Conservation (phyloP, 2,888 invertebrate species). For the Epirrita christyi region DNA sequence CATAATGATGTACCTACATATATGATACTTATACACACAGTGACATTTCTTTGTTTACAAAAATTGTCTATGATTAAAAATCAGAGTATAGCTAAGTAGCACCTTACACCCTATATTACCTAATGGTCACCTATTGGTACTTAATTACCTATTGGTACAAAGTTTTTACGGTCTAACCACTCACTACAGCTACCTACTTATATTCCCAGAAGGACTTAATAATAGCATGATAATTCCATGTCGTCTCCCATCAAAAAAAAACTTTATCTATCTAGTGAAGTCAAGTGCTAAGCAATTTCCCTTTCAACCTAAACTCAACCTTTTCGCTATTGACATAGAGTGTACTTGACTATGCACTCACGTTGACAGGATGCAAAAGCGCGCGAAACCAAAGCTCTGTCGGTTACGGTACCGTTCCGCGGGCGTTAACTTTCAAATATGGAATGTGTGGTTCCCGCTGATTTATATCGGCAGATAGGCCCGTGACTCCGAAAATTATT, state of each 20-base stretch:
- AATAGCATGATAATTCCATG: constrained; percentile 44
- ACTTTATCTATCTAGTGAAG: constrained; percentile 31
- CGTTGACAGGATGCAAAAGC: constrained; percentile 34
- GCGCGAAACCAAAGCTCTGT: constrained; percentile 37
- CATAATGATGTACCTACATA: too few species aligned
- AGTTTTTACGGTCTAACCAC: too few species aligned
- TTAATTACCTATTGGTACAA: too few species aligned
- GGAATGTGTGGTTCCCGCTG: constrained; percentile 43
- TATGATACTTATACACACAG: too few species aligned
- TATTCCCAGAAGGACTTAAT: constrained; percentile 26
- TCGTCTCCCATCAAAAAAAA: constrained; percentile 22
- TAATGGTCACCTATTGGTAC: too few species aligned
- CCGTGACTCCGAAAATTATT: too few species aligned
- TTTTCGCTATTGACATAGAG: constrained; percentile 23
- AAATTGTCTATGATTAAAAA: too few species aligned
- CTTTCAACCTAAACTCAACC: constrained; percentile 38
- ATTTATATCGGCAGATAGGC: too few species aligned
- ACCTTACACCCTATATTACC: too few species aligned
- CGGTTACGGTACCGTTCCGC: constrained; percentile 68
- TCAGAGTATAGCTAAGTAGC: too few species aligned
- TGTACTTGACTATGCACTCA: neutral
- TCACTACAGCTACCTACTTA: neutral
- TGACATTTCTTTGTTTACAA: too few species aligned
- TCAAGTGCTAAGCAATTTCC: constrained; percentile 26
- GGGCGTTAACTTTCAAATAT: constrained; percentile 52